phyloP scores from a whole-genome alignment of 2,113 vertebrate species.

The Alouatta palliata region DNA sequence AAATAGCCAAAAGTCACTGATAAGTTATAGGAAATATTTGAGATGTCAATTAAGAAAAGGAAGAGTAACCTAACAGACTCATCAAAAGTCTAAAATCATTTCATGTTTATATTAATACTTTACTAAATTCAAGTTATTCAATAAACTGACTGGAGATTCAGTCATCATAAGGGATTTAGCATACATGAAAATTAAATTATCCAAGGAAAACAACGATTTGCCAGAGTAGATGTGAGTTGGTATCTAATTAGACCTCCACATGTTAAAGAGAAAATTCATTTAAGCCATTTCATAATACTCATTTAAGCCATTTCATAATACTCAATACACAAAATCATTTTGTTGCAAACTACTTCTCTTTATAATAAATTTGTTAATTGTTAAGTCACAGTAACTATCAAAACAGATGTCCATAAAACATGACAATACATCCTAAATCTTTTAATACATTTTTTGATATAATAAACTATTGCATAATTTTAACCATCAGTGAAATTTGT shows the following conservation, averaged over 20 bases:
- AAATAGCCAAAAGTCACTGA: background rate
- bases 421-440: background rate
- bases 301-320: background rate
- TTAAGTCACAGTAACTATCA: background rate
- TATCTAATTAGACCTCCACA: background rate
- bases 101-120: background rate
- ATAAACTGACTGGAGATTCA: background rate
- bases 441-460: background rate
- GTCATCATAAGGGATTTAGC: background rate
- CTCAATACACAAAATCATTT: background rate
- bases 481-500: slow-evolving; percentile 4
- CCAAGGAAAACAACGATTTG: background rate
- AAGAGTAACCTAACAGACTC: background rate
- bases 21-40: background rate
- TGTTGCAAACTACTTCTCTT: background rate
- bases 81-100: background rate
- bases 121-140: background rate
- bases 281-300: background rate
- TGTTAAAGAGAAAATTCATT: background rate
- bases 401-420: background rate
- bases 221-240: background rate
- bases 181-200: background rate
- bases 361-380: background rate
- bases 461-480: background rate
- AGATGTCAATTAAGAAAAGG: background rate